These are phyloP conservation scores for Calidris pugnax DNA, from an alignment of 2,113 vertebrate genomes.

Conservation along the genomic window DNA sequence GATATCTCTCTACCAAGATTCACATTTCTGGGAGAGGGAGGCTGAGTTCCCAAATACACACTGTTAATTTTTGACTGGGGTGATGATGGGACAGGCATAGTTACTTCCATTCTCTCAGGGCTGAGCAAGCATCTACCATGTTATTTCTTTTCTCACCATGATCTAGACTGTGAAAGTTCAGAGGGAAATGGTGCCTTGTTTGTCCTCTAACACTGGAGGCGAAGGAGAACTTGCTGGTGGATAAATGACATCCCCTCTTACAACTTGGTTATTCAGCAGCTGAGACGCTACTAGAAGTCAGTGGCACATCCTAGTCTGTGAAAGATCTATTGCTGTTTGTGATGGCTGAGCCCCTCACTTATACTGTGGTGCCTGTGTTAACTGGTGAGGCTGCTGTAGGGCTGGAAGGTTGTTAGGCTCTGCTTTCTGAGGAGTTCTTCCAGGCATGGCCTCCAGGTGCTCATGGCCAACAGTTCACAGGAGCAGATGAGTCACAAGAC, in stretches of 20 bases:
- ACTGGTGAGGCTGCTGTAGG: not conserved
- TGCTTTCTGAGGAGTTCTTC: not conserved
- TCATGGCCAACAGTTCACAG: not conserved
- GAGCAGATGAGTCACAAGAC: too few species aligned
- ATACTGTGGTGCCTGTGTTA: too few species aligned
- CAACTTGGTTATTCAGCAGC: not conserved
- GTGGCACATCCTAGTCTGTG: not conserved
- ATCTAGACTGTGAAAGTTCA: not conserved
- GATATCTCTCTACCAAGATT: not conserved
- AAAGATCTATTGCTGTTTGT: not conserved
- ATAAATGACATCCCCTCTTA: not conserved
- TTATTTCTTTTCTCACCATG: not conserved
- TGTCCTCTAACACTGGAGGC: not conserved
- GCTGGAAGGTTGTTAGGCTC: not conserved
- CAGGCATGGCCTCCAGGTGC: rapidly evolving
- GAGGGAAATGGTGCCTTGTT: not conserved
- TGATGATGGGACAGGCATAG: not conserved
- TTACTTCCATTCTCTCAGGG: not conserved
- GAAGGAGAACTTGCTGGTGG: not conserved
- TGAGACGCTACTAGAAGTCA: not conserved
- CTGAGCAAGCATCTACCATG: not conserved
- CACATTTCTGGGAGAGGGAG: not conserved
- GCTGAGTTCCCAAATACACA: not conserved
- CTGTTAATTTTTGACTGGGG: not conserved
- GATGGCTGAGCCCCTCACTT: not conserved